Conservation (phyloP, 2,113 vertebrate species). For the Vimba vimba region DNA sequence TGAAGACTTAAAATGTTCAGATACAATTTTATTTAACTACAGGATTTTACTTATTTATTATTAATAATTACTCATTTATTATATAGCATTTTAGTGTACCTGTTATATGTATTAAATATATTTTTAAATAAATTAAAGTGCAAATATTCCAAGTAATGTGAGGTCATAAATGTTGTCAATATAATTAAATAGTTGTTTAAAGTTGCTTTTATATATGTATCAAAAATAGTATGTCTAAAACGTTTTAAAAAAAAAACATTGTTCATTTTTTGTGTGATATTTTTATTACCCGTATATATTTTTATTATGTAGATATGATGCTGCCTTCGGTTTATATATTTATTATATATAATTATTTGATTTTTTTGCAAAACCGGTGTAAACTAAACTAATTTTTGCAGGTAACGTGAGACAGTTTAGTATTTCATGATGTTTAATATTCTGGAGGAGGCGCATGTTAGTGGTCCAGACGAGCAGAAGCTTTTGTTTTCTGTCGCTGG, state of each 20-base stretch:
- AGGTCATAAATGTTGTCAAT: not conserved
- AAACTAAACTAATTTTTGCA: not conserved
- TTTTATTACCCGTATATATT: not conserved
- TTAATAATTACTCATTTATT: not conserved
- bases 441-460: slow-evolving; percentile 36
- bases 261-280: not conserved
- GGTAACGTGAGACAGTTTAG: slow-evolving; percentile 26
- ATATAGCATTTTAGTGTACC: not conserved
- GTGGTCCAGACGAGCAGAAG: slow-evolving; percentile 27
- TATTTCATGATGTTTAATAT: slow-evolving; percentile 19
- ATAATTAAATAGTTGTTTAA: not conserved
- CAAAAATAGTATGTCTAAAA: not conserved
- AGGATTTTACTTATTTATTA: not conserved
- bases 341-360: too few species aligned
- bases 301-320: not conserved
- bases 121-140: not conserved
- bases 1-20: not conserved
- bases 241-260: too few species aligned
- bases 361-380: not conserved
- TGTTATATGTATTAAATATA: not conserved
- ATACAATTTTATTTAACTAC: not conserved
- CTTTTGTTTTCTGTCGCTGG: slow-evolving; percentile 52
- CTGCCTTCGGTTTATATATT: not conserved
- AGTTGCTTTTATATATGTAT: not conserved
- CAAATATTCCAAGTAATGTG: not conserved